Evolutionary conservation across 2,888 invertebrate genomes (phyloP).

Genomic region (Hyposoter dolosus): DNA sequence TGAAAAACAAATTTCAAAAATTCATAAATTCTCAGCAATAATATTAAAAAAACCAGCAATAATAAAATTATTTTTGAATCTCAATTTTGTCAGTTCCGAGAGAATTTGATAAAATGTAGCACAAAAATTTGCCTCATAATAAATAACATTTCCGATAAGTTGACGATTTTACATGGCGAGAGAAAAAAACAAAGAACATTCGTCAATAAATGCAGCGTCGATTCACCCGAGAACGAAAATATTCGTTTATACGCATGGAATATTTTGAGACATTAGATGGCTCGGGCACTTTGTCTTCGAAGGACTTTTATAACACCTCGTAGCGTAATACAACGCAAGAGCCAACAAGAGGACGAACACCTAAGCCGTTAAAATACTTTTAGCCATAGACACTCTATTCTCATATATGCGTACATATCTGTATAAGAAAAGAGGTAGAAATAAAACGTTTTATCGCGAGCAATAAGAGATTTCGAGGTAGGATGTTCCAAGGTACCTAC

Average conservation of each 20-base stretch:
- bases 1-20: neutral
- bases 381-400: constrained; percentile 60
- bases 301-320: constrained; percentile 46
- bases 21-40: neutral
- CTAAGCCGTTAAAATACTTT: constrained; percentile 72
- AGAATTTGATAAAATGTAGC: neutral
- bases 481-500: constrained; percentile 46
- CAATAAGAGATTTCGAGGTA: constrained; percentile 75
- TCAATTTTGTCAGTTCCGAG: neutral
- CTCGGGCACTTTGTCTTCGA: constrained; percentile 62
- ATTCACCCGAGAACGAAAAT: constrained; percentile 26
- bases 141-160: neutral
- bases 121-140: neutral
- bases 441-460: constrained; percentile 76
- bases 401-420: constrained; percentile 28
- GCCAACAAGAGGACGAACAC: constrained; percentile 23
- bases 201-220: constrained; percentile 14
- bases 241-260: constrained; percentile 14
- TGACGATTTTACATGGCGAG: neutral
- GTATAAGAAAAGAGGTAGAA: constrained; percentile 59
- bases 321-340: constrained; percentile 28
- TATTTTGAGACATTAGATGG: constrained; percentile 36
- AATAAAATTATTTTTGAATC: neutral
- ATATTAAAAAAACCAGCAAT: neutral
- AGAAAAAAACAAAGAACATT: neutral